phyloP scores from a whole-genome alignment of 2,113 vertebrate species.

The Motacilla alba region DNA sequence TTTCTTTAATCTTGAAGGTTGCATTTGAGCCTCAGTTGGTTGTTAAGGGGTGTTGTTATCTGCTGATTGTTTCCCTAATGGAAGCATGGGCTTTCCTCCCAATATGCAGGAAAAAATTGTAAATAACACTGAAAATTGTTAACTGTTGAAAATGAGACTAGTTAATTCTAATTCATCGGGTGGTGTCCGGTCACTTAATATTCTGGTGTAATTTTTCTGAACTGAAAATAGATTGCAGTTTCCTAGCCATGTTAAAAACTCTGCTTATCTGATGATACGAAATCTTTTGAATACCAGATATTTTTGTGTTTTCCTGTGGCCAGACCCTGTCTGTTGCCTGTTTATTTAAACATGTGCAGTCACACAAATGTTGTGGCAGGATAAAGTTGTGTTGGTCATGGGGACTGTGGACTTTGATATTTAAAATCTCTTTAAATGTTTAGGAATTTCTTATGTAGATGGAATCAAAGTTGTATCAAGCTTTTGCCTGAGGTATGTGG shows the following conservation, averaged over 20 bases:
- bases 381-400: background rate
- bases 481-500: background rate
- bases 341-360: background rate
- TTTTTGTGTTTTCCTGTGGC: background rate
- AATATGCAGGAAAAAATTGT: background rate
- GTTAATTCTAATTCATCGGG: background rate
- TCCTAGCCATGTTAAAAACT: background rate
- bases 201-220: background rate
- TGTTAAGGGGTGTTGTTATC: background rate
- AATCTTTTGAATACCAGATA: background rate
- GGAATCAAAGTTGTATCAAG: background rate
- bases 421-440: background rate
- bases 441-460: background rate
- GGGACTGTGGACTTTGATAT: background rate
- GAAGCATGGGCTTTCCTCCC: background rate
- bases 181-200: background rate
- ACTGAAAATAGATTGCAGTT: background rate
- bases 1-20: background rate
- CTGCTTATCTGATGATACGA: background rate
- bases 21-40: background rate
- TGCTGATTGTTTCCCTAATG: background rate
- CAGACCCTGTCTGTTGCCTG: background rate
- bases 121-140: background rate
- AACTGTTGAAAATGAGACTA: background rate
- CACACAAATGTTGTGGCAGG: background rate